These are phyloP conservation scores for Calidris pugnax DNA, from an alignment of 2,113 vertebrate genomes.

Conservation along the genomic window DNA sequence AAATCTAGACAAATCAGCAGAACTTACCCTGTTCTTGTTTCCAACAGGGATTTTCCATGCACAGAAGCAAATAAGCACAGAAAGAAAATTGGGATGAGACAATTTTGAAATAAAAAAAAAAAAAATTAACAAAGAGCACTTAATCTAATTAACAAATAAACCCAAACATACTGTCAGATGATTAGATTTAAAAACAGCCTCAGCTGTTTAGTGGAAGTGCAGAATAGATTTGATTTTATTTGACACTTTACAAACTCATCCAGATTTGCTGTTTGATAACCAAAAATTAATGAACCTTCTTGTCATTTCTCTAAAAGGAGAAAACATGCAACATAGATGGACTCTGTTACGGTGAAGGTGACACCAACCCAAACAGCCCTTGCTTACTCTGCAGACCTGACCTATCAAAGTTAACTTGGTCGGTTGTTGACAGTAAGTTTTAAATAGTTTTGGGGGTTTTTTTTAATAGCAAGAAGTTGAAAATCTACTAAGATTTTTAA, in stretches of 20 bases:
- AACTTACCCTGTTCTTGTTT: not conserved
- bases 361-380: slow-evolving; percentile 78
- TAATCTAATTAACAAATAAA: not conserved
- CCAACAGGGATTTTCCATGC: not conserved
- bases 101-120: not conserved
- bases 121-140: not conserved
- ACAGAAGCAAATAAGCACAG: not conserved
- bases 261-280: not conserved
- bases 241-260: not conserved
- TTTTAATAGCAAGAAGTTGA: not conserved
- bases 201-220: not conserved
- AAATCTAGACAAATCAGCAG: not conserved
- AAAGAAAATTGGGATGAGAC: not conserved
- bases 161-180: not conserved
- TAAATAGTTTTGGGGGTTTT: not conserved
- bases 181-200: not conserved
- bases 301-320: slow-evolving; percentile 78
- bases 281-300: not conserved
- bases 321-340: slow-evolving; percentile 86
- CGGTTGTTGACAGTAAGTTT: slow-evolving; percentile 84
- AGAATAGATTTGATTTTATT: not conserved
- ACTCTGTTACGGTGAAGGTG: slow-evolving; percentile 82
- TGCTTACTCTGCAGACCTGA: slow-evolving; percentile 85
- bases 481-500: not conserved
- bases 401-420: slow-evolving; percentile 85